Evolutionary conservation across 2,113 vertebrate genomes (phyloP), one percentile per base, ranked within the genome.

Genomic region (Camelus bactrianus): DNA sequence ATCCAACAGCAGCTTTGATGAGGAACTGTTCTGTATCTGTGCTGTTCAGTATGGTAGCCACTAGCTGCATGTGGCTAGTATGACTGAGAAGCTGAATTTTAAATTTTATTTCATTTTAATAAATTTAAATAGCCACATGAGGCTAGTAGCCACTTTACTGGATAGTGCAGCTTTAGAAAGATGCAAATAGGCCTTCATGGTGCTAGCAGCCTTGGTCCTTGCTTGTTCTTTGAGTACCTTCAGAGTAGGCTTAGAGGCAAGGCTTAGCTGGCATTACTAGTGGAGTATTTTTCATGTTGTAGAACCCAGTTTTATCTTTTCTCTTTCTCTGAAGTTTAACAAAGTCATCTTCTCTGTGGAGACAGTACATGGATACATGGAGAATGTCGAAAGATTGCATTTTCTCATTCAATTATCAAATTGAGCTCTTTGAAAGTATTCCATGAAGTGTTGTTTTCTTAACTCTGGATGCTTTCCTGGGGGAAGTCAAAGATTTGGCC

Each of bases 41-140:
- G 24, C 62, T 86, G 3, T 73, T 8, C 17, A 16, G 1, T 48
- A 1, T 76, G 38, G 46, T 56, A 88, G 72, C 76, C 67, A 54
- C 30, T 85, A 86, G 46, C 42, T 26, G 38, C 24, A 24, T 79
- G 79, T 89, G 60, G n/a, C 56, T 88, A 42, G n/a, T 82, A 42
- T 86, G 77, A 95, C 56, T 54, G 42, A 85, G 75, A 69, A 56
- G 42, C 17, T 64, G 15, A 85, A 64, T 85, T 94, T 80, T 72
- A 89, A 42, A 75, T 46, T 96, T 70, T 52, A 50, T 56, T 76
- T 62, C 72, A 72, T 84, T 92, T 94, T 93, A 76, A 56, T 92
- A 85, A 77, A 79, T 38, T 38, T 93, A n/a, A 54, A 48, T 22
- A 80, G 60, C 60, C 32, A 7, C 15, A 14, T 69, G 28, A 50